Evolutionary conservation across 2,113 vertebrate genomes (phyloP), one percentile per base, ranked within the genome.

Genomic region (Micronycteris hirsuta): DNA sequence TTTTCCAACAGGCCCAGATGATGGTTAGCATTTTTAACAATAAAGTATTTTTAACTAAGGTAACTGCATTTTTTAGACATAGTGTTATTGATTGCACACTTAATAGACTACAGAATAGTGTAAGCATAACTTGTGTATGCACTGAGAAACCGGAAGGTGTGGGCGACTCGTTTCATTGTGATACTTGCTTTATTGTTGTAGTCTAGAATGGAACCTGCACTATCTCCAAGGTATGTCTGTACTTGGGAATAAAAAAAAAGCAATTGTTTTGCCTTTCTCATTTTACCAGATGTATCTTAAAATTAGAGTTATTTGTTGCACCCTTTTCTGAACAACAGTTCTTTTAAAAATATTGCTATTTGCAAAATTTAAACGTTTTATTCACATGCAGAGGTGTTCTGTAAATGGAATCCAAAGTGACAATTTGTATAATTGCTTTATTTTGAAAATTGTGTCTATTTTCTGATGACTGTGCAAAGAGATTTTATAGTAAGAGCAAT

Each of bases 391-490:
- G n/a, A 95, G 6, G 11, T 47, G 28, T 93, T 94, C 86, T 96
- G 31, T 91, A 86, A 93, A 89, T 68, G 82, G 68, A 98, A 97
- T 89, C 2, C 28, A 96, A 70, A 95, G 5, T 96, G 82, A 86
- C 12, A 95, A 24, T 80, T 76, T 98, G 85, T 89, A 91, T 94
- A 97, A 36, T 7, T 98, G 45, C n/a, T 85, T 4, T 86, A 43
- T 88, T 98, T 97, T 88, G 56, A 97, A 97, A 63, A 82, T 70
- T 96, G 33, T 85, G 17, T 95, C 1, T 95, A 20, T 71, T 95
- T 97, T 98, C 58, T 98, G 36, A 43, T 97, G 67, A 73, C 92
- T 65, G 81, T 97, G 97, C 85, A 91, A 97, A 93, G 68, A 95
- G 86, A 97, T 96, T 97, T 95, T 96, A 63, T 31, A 97, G 33